Percentiles rank a stretch among this genome's conserved stretches.
phyloP scores from a whole-genome alignment of 2,888 invertebrate genomes.

The Sycophila texana region DNA sequence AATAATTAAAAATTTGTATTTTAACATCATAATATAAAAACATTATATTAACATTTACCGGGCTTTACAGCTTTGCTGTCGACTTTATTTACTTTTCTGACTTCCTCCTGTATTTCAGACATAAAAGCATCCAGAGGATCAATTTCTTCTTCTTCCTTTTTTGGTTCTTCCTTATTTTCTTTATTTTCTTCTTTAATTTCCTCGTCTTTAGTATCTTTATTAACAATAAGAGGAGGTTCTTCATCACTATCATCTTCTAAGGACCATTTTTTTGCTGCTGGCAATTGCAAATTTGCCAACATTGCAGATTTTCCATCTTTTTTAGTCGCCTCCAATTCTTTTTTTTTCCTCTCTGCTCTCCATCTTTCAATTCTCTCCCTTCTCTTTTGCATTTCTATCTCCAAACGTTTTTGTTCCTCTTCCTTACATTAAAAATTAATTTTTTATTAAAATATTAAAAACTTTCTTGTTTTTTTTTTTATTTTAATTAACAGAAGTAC shows the following conservation, averaged over 20 bases:
- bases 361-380: conserved; percentile 96
- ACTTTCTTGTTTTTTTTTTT: too few species aligned
- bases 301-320: conserved; percentile 85
- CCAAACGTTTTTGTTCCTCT: conserved; percentile 92
- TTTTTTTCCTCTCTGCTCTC: conserved; percentile 94
- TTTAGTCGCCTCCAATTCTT: conserved; percentile 87
- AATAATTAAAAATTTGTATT: background rate
- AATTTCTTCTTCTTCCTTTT: conserved; percentile 85
- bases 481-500: too few species aligned
- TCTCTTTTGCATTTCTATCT: conserved; percentile 96
- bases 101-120: conserved; percentile 91
- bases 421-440: conserved; percentile 78
- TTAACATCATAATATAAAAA: background rate
- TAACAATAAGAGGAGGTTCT: conserved; percentile 71
- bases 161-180: conserved; percentile 76
- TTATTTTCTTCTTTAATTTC: conserved; percentile 68
- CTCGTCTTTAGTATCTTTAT: conserved; percentile 70
- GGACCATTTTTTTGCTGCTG: conserved; percentile 93
- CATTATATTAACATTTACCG: conserved; percentile 38
- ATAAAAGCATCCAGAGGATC: conserved; percentile 99
- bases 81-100: conserved; percentile 86
- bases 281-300: conserved; percentile 79
- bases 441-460: too few species aligned
- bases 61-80: conserved; percentile 79
- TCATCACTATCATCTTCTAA: conserved; percentile 97